These are phyloP conservation scores for Drosophila incognita DNA, from an alignment of 2,888 invertebrate species.

Conservation along the genomic window DNA sequence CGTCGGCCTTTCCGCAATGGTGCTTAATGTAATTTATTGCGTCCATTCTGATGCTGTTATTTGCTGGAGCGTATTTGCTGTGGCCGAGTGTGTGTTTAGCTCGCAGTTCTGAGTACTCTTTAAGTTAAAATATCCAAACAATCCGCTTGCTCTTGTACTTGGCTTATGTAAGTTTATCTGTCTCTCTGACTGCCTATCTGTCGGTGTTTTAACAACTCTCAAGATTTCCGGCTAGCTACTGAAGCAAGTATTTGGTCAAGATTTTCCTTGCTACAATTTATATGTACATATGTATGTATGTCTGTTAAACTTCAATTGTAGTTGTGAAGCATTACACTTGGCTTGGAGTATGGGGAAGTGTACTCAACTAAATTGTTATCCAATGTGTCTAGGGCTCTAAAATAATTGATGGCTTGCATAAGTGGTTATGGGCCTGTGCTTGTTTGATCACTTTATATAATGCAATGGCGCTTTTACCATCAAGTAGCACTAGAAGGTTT, in stretches of 20 bases:
- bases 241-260: conserved; percentile 23
- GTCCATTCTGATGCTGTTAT: conserved; percentile 36
- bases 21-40: conserved; percentile 66
- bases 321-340: conserved; percentile 33
- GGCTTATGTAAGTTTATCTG: conserved; percentile 14
- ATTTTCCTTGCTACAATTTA: conserved; percentile 25
- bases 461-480: not conserved
- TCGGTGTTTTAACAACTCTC: conserved; percentile 7
- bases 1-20: conserved; percentile 43
- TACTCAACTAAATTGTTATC: conserved; percentile 15
- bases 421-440: conserved; percentile 1
- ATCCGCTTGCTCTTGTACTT: conserved; percentile 29
- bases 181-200: not conserved
- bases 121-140: conserved; percentile 49
- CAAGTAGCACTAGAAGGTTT: conserved; percentile 11
- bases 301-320: conserved; percentile 21
- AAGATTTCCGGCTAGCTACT: conserved; percentile 41
- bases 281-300: conserved; percentile 18
- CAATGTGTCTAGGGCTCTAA: conserved; percentile 1
- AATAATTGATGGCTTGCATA: conserved; percentile 3
- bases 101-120: conserved; percentile 35
- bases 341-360: conserved; percentile 27
- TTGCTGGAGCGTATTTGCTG: conserved; percentile 21
- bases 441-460: conserved; percentile 21
- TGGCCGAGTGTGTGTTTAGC: conserved; percentile 35